These are phyloP conservation scores for Capreolus pygargus DNA, from an alignment of 2,113 vertebrate genomes.

Conservation along the genomic window DNA sequence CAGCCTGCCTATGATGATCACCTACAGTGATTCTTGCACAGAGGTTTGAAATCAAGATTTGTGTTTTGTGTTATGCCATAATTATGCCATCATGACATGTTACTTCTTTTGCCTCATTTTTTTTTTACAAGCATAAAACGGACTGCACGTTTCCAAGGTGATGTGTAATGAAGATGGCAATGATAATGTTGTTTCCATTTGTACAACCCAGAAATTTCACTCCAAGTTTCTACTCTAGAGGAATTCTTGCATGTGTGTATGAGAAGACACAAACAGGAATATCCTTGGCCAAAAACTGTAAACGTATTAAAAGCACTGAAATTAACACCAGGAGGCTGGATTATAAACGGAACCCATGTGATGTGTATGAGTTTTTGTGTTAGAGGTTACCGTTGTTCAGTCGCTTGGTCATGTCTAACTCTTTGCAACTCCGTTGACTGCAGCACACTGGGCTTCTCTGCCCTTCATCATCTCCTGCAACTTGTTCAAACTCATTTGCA, in stretches of 20 bases:
- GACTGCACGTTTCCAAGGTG: not conserved
- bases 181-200: not conserved
- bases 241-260: not conserved
- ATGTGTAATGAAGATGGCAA: not conserved
- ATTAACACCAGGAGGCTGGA: not conserved
- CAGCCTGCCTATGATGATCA: not conserved
- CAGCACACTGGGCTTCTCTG: not conserved
- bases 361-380: not conserved
- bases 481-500: not conserved
- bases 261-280: not conserved
- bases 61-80: not conserved
- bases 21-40: accelerated
- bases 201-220: not conserved
- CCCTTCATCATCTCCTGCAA: not conserved
- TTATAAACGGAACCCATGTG: not conserved
- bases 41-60: not conserved
- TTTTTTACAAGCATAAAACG: not conserved
- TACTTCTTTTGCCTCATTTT: not conserved
- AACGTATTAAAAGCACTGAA: not conserved
- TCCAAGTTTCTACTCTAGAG: not conserved
- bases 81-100: not conserved
- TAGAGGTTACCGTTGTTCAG: not conserved
- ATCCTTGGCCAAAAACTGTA: not conserved
- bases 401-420: not conserved
- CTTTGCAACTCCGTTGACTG: not conserved